Evolutionary conservation across 2,888 invertebrate species (phyloP).

Genomic region (Adineta ricciae): DNA sequence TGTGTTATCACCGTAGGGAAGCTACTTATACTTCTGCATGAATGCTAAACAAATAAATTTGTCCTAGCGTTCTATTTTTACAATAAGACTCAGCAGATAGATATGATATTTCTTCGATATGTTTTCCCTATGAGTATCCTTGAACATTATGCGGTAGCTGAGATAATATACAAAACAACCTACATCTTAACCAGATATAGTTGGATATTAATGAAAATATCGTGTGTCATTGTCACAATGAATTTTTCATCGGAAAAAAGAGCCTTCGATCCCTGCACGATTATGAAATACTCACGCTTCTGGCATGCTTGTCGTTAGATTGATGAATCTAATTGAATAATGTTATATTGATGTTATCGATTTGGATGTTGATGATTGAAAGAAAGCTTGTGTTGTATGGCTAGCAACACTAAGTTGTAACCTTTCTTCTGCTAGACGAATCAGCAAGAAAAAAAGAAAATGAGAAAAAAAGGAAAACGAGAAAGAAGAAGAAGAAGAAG

Average conservation of each 20-base stretch:
- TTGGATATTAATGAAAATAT: not conserved
- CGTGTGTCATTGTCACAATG: too few species aligned
- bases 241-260: too few species aligned
- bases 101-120: not conserved
- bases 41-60: not conserved
- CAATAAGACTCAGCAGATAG: not conserved
- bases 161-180: not conserved
- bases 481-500: not conserved
- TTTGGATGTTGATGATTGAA: not conserved
- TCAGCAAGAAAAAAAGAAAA: not conserved
- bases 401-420: not conserved
- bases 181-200: not conserved
- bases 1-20: too few species aligned
- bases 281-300: not conserved
- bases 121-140: not conserved
- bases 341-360: not conserved
- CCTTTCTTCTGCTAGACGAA: not conserved
- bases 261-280: too few species aligned
- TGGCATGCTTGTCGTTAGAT: not conserved
- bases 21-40: not conserved
- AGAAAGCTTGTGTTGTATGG: not conserved
- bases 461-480: not conserved
- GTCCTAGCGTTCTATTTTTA: not conserved
- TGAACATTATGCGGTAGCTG: not conserved
- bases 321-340: not conserved